A percentile compares a stretch with the other conserved stretches of the same genome.
phyloP scores from a whole-genome alignment of 2,888 invertebrate genomes.

The Drosophila neotestacea region DNA sequence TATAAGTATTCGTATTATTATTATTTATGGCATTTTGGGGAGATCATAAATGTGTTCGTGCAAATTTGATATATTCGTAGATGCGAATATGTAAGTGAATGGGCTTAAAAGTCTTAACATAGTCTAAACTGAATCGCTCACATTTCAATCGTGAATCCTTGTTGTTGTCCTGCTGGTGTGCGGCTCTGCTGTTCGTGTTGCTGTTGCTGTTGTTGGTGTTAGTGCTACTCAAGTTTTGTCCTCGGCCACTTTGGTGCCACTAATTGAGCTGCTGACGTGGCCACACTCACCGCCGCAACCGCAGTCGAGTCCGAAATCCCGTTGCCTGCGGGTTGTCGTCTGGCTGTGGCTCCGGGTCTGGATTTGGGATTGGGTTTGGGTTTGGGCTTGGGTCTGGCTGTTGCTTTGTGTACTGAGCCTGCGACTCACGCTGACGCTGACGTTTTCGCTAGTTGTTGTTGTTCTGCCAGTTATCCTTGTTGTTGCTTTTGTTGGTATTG shows the following conservation, averaged over 20 bases:
- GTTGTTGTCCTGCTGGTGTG: slow-evolving; percentile 11
- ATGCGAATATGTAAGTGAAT: slow-evolving; percentile 21
- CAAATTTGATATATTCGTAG: background rate
- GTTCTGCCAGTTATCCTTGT: slow-evolving; percentile 22
- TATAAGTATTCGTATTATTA: slow-evolving; percentile 16
- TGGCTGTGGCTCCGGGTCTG: slow-evolving; percentile 19
- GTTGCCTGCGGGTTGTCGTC: slow-evolving; percentile 48
- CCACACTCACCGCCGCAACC: slow-evolving; percentile 27
- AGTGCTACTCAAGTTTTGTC: slow-evolving; percentile 65
- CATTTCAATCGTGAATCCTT: slow-evolving; percentile 31
- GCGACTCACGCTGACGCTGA: slow-evolving; percentile 43
- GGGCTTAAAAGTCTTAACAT: slow-evolving; percentile 50
- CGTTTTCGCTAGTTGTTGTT: slow-evolving; percentile 17
- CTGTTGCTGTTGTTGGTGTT: background rate
- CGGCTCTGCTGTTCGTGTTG: slow-evolving; percentile 9
- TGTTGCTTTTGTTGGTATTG: slow-evolving; percentile 10
- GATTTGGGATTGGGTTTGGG: slow-evolving; percentile 1
- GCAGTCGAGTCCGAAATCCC: slow-evolving; percentile 21
- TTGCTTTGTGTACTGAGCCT: slow-evolving; percentile 31
- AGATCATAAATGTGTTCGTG: slow-evolving; percentile 28
- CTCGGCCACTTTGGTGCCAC: slow-evolving; percentile 76
- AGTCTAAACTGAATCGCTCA: slow-evolving; percentile 47
- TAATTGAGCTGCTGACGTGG: slow-evolving; percentile 71
- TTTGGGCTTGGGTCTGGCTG: background rate
- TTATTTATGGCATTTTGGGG: slow-evolving; percentile 22